Conservation (phyloP, 2,888 invertebrate genomes). For the Parapristionchus giblindavisi region DNA sequence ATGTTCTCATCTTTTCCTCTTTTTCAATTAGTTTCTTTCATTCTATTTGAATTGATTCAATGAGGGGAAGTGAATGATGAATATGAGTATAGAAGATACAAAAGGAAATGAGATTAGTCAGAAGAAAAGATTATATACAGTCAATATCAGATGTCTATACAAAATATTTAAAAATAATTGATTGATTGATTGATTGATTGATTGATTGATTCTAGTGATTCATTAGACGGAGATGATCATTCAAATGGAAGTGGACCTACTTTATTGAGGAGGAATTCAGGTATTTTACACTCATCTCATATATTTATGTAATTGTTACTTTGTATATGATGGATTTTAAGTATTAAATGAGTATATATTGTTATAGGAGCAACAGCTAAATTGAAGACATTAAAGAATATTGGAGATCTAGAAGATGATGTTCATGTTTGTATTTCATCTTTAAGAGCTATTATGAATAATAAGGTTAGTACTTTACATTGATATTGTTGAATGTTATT, state of each 20-base stretch:
- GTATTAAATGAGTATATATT: neutral
- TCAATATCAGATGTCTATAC: too few relatives aligned
- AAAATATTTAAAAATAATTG: too few relatives aligned
- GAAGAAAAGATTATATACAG: too few relatives aligned
- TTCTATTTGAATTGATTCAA: neutral
- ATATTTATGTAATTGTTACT: neutral
- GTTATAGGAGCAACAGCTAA: conserved; percentile 11
- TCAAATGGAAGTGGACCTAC: conserved; percentile 11
- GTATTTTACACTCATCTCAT: neutral
- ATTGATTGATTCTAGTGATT: conserved; percentile 6
- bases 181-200: too few relatives aligned
- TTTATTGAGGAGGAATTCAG: conserved; percentile 30
- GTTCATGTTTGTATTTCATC: conserved; percentile 99
- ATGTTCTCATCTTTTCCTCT: too few relatives aligned
- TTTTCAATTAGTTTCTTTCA: neutral
- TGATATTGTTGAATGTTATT: neutral
- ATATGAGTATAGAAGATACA: neutral
- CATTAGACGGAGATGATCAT: conserved; percentile 3
- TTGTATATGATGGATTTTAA: neutral
- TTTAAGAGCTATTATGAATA: conserved; percentile 98
- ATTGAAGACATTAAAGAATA: conserved; percentile 43
- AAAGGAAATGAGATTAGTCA: neutral
- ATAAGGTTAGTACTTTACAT: conserved; percentile 77
- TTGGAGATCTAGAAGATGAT: conserved; percentile 79
- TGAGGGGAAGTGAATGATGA: neutral